Base-by-base conservation (phyloP, 2,113 vertebrate species). In the Lepidothrix coronata region DNA sequence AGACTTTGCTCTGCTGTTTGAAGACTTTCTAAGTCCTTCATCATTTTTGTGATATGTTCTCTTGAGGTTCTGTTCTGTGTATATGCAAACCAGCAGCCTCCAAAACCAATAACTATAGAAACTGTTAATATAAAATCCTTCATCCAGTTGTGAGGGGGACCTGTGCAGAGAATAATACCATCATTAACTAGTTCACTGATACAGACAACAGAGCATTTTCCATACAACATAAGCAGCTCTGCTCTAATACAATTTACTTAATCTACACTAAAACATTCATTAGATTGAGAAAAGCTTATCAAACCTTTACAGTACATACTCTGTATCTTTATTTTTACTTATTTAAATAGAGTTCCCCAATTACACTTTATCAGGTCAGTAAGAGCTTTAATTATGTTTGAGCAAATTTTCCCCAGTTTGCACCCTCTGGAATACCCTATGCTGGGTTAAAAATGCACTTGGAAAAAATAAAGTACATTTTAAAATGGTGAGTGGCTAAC, bases 71-170 rank as follows among this genome's bases (percentile, higher is more conserved):
- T 99, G 98, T 99, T 99, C 97, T 99, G 99, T 23, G 99, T 98
- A 54, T 99, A 99, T 23, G 99, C 99, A 96, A 99, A 99, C 99
- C 99, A 99, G 98, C 99, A 99, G 90, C 99, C 99, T 31, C 99
- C 99, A 66, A 99, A 98, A 6, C 99, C 99, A 74, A 99, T 99
- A 95, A 99, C 98, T 91, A 99, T 99, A 96, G 99, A 99, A 93
- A 99, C 96, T 88, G 99, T 99, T 88, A 99, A 98, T 89, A 99
- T 96, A 86, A 99, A 99, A 98, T 99, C 99, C 94, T 99, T 99
- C 98, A 99, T 98, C 99, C 99, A 99, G 97, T 99, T 99, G 94
- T 99, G 99, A 93, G 99, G 99, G 31, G 98, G 99, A 93, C 99
- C 99, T 99, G 97, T 17, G 63, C 92, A 94, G 35, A 95, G 17